These are phyloP conservation scores for Branchinecta lindahli DNA, from an alignment of 1,140 invertebrate species.

Conservation along the genomic window DNA sequence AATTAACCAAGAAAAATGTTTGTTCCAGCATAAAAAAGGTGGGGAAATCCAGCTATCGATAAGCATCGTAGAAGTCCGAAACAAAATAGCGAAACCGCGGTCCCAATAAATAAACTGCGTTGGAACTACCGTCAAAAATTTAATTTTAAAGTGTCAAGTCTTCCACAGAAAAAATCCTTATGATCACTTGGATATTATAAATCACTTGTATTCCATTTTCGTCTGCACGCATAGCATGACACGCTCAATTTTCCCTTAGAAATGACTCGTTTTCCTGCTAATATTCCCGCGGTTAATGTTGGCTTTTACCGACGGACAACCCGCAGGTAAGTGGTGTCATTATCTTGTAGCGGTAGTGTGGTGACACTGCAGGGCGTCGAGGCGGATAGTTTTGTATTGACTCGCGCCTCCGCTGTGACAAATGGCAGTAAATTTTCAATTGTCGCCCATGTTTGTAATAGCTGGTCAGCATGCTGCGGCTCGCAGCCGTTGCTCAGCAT, in stretches of 20 bases:
- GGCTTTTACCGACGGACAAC: constrained; percentile 2
- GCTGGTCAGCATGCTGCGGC: background rate
- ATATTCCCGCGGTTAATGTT: background rate
- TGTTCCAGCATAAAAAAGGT: no score
- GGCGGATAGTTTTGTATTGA: background rate
- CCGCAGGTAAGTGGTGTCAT: constrained; percentile 5
- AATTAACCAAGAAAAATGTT: no score
- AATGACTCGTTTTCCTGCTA: background rate
- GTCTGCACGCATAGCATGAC: background rate
- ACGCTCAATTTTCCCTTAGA: background rate
- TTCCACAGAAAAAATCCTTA: no score
- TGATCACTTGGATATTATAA: no score
- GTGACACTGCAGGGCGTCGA: background rate
- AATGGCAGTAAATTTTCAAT: background rate
- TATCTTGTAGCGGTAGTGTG: background rate
- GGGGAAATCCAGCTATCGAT: no score
- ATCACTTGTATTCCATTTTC: no score
- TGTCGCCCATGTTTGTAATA: background rate
- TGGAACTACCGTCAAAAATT: constrained; percentile 11
- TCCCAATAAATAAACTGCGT: constrained; percentile 33
- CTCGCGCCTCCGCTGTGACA: constrained; percentile 5
- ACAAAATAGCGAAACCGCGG: no score
- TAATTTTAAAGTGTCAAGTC: no score
- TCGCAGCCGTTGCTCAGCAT: no score
- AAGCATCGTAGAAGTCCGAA: no score